Evolutionary conservation across 2,113 vertebrate species (phyloP).

Genomic region (Corythoichthys intestinalis): DNA sequence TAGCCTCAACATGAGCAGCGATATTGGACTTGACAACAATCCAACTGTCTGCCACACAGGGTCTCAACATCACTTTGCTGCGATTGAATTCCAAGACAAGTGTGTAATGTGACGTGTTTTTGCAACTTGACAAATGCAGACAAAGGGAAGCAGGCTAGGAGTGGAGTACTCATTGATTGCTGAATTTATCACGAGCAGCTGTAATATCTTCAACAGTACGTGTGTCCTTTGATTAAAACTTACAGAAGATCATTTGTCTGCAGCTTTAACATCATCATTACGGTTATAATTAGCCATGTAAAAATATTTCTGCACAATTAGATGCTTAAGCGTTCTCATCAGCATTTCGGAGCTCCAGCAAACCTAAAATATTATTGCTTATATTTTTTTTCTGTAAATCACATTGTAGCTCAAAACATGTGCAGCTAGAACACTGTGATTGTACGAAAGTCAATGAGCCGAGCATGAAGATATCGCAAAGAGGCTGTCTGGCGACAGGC

Average conservation of each 20-base stretch:
- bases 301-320: constrained; percentile 14
- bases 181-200: neutral
- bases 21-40: constrained; percentile 60
- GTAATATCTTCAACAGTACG: neutral
- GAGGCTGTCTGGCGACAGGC: constrained; percentile 57
- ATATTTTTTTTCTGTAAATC: neutral
- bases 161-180: neutral
- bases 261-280: neutral
- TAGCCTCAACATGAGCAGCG: constrained; percentile 38
- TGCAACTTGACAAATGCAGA: constrained; percentile 19
- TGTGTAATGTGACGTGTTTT: constrained; percentile 29
- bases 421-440: constrained; percentile 2
- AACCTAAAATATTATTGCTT: neutral
- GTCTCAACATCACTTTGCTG: constrained; percentile 38
- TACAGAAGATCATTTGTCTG: neutral
- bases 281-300: constrained; percentile 1
- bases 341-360: neutral
- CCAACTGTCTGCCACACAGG: constrained; percentile 43
- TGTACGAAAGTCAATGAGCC: constrained; percentile 42
- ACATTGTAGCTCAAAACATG: constrained; percentile 3
- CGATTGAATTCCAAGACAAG: constrained; percentile 30
- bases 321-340: neutral
- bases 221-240: constrained; percentile 3
- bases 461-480: constrained; percentile 53
- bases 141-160: neutral